Conservation (phyloP, 2,797 vertebrate species). For the Oophaga sylvatica region DNA sequence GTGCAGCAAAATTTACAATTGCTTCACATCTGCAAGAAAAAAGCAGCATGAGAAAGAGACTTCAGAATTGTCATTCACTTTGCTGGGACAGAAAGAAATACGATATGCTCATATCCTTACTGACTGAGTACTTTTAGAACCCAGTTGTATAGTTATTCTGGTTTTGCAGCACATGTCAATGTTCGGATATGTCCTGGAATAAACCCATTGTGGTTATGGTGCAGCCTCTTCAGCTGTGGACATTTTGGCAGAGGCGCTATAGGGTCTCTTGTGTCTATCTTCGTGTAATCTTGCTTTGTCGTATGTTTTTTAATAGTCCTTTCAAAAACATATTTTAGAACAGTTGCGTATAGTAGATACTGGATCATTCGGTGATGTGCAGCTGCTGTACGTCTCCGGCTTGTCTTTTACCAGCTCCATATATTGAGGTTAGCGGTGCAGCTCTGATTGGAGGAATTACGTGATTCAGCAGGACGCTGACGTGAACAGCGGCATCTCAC, state of each 20-base stretch:
- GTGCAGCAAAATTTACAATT: too few relatives aligned
- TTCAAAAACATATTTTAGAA: background rate
- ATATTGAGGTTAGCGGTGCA: constrained; percentile 8
- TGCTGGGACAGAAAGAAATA: background rate
- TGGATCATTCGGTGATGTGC: background rate
- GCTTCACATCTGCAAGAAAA: too few relatives aligned
- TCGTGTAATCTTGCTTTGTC: background rate
- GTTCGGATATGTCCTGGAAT: background rate
- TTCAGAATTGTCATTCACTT: background rate
- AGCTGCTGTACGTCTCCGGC: background rate
- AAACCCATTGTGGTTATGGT: background rate
- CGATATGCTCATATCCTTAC: background rate
- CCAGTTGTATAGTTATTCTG: background rate
- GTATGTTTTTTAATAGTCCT: background rate
- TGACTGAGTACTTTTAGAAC: background rate
- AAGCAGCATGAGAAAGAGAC: too few relatives aligned
- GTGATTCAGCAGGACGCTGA: constrained; percentile 31
- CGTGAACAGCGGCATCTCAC: constrained; percentile 18
- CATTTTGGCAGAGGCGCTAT: background rate
- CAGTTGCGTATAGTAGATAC: background rate
- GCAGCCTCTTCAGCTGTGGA: background rate
- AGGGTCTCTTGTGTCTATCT: background rate
- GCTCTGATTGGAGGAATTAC: background rate
- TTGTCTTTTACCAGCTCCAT: background rate
- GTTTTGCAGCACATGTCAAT: background rate